Conservation (phyloP, 2,888 invertebrate genomes). For the Ommatoiulus sabulosus region DNA sequence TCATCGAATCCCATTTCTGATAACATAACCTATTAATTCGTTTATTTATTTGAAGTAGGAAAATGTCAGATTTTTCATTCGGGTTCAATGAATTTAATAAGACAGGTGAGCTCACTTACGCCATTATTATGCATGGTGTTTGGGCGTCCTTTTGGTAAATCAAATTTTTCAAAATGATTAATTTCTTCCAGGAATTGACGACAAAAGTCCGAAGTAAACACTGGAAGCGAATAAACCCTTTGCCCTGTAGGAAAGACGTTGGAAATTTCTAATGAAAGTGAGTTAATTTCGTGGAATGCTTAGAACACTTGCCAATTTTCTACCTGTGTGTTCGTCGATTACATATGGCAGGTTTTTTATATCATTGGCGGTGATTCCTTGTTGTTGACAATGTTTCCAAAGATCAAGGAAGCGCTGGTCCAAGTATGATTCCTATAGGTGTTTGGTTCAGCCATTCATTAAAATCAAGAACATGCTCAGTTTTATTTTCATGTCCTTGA, state of each 20-base stretch:
- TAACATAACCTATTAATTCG: constrained; percentile 65
- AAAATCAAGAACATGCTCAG: neutral
- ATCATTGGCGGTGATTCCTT: neutral
- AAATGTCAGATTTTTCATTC: neutral
- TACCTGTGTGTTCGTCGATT: neutral
- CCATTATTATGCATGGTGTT: constrained; percentile 70
- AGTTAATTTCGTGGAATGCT: neutral
- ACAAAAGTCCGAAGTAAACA: constrained; percentile 68
- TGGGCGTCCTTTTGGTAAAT: constrained; percentile 67
- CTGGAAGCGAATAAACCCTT: constrained; percentile 66
- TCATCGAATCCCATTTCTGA: constrained; percentile 68
- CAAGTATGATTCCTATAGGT: neutral
- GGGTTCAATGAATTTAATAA: neutral
- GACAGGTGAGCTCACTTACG: constrained; percentile 62
- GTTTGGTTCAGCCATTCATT: neutral
- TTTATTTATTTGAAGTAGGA: neutral
- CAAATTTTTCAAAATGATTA: constrained; percentile 66
- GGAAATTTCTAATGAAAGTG: neutral
- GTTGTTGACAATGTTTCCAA: neutral
- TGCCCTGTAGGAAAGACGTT: constrained; percentile 61
- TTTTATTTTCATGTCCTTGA: no score
- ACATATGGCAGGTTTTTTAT: neutral
- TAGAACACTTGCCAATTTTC: neutral
- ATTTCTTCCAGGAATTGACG: constrained; percentile 66
- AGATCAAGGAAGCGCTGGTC: neutral